Percentiles rank a stretch among this genome's conserved stretches.
Evolutionary conservation across 1,140 invertebrate genomes (phyloP).

Genomic region (Bombus pascuorum): DNA sequence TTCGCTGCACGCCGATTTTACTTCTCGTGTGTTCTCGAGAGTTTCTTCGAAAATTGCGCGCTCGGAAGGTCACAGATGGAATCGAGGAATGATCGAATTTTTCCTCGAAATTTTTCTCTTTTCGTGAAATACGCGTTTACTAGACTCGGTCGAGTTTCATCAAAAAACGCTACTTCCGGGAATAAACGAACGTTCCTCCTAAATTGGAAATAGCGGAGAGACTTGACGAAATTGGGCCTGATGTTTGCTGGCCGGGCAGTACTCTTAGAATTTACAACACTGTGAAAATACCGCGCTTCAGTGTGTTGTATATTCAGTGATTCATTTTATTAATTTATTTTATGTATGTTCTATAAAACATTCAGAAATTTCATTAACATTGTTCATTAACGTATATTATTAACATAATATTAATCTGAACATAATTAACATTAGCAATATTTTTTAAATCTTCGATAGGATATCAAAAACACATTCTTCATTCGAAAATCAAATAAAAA

Average conservation of each 20-base stretch:
- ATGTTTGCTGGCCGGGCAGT: not conserved
- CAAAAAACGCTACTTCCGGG: too few species aligned
- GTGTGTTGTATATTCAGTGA: not conserved
- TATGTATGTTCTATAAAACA: not conserved
- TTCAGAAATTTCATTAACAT: not conserved
- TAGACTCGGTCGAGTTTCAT: not conserved
- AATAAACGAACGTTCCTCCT: not conserved
- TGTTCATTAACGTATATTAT: not conserved
- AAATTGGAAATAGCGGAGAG: not conserved
- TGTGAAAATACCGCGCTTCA: not conserved
- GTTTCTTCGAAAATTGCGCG: conserved; percentile 1
- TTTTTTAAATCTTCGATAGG: not conserved
- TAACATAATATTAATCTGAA: too few species aligned
- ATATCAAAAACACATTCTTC: not conserved
- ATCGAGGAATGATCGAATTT: too few species aligned
- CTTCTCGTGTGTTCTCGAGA: conserved; percentile 13
- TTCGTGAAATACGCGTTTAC: not conserved
- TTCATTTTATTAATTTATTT: not conserved
- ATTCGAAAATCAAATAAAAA: too few species aligned
- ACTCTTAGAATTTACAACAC: not conserved
- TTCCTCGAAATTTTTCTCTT: not conserved
- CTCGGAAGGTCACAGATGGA: not conserved
- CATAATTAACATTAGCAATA: too few species aligned
- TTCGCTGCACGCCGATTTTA: conserved; percentile 48
- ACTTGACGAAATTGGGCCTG: not conserved